Evolutionary conservation across 2,888 invertebrate genomes (phyloP).

Genomic region (Tetheella fluctuosa): DNA sequence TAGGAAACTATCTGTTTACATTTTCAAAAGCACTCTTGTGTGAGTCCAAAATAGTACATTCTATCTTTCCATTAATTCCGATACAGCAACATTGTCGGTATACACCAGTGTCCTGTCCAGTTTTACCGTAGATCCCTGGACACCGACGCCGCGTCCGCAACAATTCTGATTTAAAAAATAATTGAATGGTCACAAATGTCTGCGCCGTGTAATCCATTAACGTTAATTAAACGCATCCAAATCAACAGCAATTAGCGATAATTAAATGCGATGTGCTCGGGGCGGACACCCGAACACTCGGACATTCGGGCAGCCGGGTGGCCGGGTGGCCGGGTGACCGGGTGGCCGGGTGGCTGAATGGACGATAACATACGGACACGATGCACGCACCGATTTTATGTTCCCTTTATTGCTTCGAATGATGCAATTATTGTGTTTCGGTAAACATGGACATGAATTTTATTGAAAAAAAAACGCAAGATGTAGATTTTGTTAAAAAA

Average conservation of each 20-base stretch:
- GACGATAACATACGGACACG: constrained; percentile 10
- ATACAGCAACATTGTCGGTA: no score
- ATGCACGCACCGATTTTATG: constrained; percentile 9
- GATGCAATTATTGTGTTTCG: background rate
- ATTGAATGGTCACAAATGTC: constrained; percentile 26
- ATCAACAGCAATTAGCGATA: constrained; percentile 41
- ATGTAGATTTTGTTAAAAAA: no score
- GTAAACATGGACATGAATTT: background rate
- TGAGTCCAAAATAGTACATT: no score
- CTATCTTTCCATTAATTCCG: no score
- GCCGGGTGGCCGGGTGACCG: no score
- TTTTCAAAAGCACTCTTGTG: no score
- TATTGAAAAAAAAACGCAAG: no score
- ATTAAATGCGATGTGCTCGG: constrained; percentile 28
- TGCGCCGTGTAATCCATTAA: constrained; percentile 24
- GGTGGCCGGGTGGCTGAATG: background rate
- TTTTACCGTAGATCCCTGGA: background rate
- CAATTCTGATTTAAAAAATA: constrained; percentile 22
- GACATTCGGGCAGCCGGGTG: background rate
- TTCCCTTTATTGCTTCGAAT: background rate
- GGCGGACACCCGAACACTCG: constrained; percentile 7
- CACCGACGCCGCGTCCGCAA: background rate
- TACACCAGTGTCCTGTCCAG: background rate
- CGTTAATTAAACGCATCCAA: constrained; percentile 38
- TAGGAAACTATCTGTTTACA: no score